Conservation (phyloP, 2,113 vertebrate species). For the Calyptommatus sinebrachiatus region DNA sequence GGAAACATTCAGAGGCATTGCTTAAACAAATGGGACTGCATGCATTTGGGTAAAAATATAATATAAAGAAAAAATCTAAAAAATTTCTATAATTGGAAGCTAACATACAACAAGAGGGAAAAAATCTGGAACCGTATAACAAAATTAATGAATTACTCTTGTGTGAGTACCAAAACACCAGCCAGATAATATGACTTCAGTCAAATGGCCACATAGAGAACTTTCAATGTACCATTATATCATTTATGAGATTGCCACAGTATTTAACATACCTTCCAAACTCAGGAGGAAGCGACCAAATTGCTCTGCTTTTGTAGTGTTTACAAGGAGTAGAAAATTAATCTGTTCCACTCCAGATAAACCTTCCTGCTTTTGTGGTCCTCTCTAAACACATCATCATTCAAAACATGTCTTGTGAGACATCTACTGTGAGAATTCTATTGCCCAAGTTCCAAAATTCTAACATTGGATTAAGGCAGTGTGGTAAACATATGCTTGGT, state of each 20-base stretch:
- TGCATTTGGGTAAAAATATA: not conserved
- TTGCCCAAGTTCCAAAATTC: not conserved
- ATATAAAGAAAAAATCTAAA: not conserved
- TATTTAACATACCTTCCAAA: not conserved
- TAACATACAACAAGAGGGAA: too few species aligned
- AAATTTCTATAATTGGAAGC: not conserved
- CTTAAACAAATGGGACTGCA: not conserved
- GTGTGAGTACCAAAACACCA: not conserved
- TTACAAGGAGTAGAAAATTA: not conserved
- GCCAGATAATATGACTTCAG: not conserved
- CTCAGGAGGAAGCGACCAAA: not conserved
- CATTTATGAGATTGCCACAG: not conserved
- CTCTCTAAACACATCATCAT: not conserved
- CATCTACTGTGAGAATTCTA: too few species aligned
- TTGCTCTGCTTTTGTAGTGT: not conserved
- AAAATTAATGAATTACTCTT: not conserved
- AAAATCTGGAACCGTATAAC: too few species aligned
- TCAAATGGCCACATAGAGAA: not conserved
- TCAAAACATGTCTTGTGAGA: not conserved
- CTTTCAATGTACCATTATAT: not conserved
- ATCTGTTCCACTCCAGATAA: not conserved
- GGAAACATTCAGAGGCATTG: not conserved
- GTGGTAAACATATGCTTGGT: too few species aligned
- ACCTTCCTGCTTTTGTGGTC: not conserved
- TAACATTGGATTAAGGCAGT: too few species aligned